Evolutionary conservation across 2,888 invertebrate genomes (phyloP).

Genomic region (Melitaea athalia): DNA sequence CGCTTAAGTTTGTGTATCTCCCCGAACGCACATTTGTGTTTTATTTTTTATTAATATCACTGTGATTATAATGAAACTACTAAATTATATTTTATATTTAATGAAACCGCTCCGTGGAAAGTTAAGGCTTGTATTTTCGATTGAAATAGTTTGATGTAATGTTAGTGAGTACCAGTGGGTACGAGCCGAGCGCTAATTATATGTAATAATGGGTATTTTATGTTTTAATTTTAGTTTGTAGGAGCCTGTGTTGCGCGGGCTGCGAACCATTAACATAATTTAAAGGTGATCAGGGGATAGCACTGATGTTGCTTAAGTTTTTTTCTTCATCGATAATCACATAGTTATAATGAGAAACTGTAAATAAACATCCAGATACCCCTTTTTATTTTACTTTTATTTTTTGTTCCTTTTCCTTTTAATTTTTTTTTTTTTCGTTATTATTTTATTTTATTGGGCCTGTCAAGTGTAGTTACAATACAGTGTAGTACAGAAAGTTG

Average conservation of each 20-base stretch:
- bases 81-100: slow-evolving; percentile 19
- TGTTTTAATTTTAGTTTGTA: slow-evolving; percentile 70
- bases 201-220: slow-evolving; percentile 71
- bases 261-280: slow-evolving; percentile 69
- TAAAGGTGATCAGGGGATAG: slow-evolving; percentile 73
- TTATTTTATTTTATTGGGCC: slow-evolving; percentile 47
- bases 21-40: slow-evolving; percentile 32
- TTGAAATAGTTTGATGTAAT: slow-evolving; percentile 48
- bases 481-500: slow-evolving; percentile 41
- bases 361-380: slow-evolving; percentile 82
- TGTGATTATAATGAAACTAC: slow-evolving; percentile 36
- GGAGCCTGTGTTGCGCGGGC: slow-evolving; percentile 65
- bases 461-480: no score
- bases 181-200: slow-evolving; percentile 64
- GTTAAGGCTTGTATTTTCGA: slow-evolving; percentile 42
- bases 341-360: slow-evolving; percentile 79
- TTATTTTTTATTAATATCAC: slow-evolving; percentile 29
- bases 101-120: slow-evolving; percentile 24
- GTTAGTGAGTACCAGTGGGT: slow-evolving; percentile 55
- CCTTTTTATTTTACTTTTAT: slow-evolving; percentile 80
- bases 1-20: slow-evolving; percentile 20
- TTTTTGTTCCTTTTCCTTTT: slow-evolving; percentile 48
- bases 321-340: slow-evolving; percentile 76
- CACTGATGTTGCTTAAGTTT: slow-evolving; percentile 72
- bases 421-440: slow-evolving; percentile 12